Conservation (phyloP, 2,797 vertebrate genomes). For the Crocodylus rhombifer region DNA sequence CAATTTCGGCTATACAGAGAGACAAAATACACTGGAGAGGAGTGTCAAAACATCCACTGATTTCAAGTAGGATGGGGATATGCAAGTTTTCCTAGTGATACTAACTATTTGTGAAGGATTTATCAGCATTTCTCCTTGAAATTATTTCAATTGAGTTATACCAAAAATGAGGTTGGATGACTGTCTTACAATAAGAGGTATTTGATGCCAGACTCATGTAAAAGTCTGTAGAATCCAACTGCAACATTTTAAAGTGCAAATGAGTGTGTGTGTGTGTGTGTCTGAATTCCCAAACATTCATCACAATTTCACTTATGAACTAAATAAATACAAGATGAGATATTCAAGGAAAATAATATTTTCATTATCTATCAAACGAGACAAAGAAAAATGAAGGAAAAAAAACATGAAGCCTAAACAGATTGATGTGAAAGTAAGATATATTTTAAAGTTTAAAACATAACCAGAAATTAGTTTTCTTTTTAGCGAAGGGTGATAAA, state of each 20-base stretch:
- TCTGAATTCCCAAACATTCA: too few species aligned
- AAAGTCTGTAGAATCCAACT: not conserved
- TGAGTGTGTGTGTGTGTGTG: too few species aligned
- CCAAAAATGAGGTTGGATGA: not conserved
- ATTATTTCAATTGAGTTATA: not conserved
- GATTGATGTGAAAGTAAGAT: not conserved
- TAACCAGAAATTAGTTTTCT: not conserved
- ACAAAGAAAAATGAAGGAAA: not conserved
- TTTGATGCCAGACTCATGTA: not conserved
- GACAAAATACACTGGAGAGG: not conserved
- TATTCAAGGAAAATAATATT: not conserved
- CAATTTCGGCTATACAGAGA: not conserved
- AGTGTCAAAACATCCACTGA: not conserved
- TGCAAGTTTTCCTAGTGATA: not conserved
- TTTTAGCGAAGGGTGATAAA: not conserved
- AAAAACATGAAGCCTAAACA: not conserved
- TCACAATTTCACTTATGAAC: not conserved
- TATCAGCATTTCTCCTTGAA: not conserved
- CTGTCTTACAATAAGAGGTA: not conserved
- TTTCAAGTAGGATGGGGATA: not conserved
- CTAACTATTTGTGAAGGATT: not conserved
- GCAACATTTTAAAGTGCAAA: not conserved
- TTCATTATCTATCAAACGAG: not conserved
- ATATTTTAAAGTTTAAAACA: not conserved
- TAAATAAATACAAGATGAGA: not conserved